Conservation (phyloP, 2,797 vertebrate species). For the Arctocebus calabarensis region DNA sequence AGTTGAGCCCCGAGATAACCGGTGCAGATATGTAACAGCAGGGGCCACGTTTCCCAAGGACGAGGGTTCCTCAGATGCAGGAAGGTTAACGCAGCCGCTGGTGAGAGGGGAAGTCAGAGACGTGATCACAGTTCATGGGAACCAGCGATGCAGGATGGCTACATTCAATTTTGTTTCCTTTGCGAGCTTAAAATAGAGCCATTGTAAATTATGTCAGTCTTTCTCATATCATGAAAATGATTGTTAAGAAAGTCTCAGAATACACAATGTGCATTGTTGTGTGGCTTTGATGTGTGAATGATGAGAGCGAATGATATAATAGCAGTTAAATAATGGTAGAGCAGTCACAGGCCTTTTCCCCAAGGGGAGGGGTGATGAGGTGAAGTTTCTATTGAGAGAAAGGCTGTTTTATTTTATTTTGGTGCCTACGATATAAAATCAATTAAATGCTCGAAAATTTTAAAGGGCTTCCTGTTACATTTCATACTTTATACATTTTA, state of each 20-base stretch:
- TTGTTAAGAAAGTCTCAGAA: conserved; percentile 91
- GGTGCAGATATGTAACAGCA: conserved; percentile 85
- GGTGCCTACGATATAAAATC: conserved; percentile 5
- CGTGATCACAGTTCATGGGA: conserved; percentile 99
- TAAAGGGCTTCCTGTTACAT: background rate
- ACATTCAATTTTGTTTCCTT: conserved; percentile 99
- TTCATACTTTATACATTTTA: background rate
- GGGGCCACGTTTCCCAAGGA: conserved; percentile 89
- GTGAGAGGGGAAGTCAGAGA: conserved; percentile 93
- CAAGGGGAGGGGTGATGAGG: conserved; percentile 22
- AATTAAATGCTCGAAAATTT: conserved; percentile 6
- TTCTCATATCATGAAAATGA: conserved; percentile 94
- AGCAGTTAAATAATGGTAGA: conserved; percentile 85
- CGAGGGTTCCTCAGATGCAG: conserved; percentile 88
- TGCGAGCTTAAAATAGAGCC: conserved; percentile 98
- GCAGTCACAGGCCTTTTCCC: conserved; percentile 81
- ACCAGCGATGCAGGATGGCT: conserved; percentile 99
- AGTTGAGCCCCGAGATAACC: conserved; percentile 86
- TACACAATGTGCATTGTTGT: conserved; percentile 93
- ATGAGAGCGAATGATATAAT: conserved; percentile 92
- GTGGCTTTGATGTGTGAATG: conserved; percentile 96
- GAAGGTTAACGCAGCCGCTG: conserved; percentile 88
- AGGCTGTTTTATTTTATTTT: conserved; percentile 68
- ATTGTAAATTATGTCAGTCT: conserved; percentile 97
- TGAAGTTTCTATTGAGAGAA: conserved; percentile 62